These are phyloP conservation scores for Gryllus longicercus DNA, from an alignment of 2,888 invertebrate species.

Conservation along the genomic window DNA sequence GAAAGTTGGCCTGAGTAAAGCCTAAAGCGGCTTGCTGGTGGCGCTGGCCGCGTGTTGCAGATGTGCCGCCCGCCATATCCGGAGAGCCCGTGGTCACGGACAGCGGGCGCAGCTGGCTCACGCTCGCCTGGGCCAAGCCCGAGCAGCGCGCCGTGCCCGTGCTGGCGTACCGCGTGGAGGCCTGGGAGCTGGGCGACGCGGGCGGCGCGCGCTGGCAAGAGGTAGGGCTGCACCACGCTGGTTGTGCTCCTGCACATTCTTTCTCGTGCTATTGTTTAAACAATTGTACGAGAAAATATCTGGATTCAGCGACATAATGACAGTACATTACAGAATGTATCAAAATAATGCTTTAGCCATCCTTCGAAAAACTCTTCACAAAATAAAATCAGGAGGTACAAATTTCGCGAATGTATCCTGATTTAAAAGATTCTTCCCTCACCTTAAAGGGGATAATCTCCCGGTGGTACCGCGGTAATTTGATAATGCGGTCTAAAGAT, in stretches of 20 bases:
- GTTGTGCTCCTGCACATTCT: no score
- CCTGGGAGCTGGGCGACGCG: slow-evolving; percentile 74
- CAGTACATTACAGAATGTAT: no score
- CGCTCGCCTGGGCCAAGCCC: slow-evolving; percentile 79
- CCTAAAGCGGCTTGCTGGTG: no score
- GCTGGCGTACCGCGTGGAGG: slow-evolving; percentile 76
- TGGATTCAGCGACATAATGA: no score
- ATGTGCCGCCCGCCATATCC: slow-evolving; percentile 76
- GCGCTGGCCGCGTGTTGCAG: slow-evolving; percentile 50
- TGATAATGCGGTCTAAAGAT: neutral
- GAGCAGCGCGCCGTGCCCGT: slow-evolving; percentile 68
- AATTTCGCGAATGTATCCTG: neutral
- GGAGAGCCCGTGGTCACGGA: slow-evolving; percentile 73
- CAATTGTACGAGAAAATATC: no score
- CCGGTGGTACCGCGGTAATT: neutral
- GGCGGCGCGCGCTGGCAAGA: slow-evolving; percentile 82
- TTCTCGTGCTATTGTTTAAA: no score
- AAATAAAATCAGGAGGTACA: no score
- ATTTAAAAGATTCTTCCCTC: neutral
- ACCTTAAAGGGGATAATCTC: neutral
- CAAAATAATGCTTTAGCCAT: no score
- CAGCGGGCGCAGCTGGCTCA: slow-evolving; percentile 80
- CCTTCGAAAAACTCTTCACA: no score
- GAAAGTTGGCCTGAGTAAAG: no score
- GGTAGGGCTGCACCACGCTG: slow-evolving; percentile 42